Evolutionary conservation across 2,113 vertebrate species (phyloP), one percentile per base, ranked within the genome.

Genomic region (Bujurquina vittata): DNA sequence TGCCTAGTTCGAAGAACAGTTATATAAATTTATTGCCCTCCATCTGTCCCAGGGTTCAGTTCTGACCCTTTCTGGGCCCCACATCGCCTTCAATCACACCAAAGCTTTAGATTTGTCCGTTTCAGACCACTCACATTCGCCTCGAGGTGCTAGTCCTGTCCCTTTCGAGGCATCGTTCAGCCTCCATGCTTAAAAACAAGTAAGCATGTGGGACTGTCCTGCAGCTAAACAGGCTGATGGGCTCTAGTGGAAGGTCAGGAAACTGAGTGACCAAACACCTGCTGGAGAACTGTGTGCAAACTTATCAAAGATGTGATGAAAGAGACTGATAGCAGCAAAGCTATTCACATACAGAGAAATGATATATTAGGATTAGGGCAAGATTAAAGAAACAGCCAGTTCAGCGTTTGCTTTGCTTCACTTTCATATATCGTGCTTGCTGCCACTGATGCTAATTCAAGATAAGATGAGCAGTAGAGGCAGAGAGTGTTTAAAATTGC

Each of bases 351-450:
- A 62, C 17, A 67, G 22, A 40, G 74, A 82, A 80, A 79, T 69
- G 22, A 23, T 52, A 55, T 14, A 11, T 61, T 26, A 1, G 61
- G 67, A 85, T 76, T 10, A 46, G 61, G 31, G 26, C 8, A 2
- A 78, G 91, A 94, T 90, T 87, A 91, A 67, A 72, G 33, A 79
- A 91, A 87, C 4, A 15, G 88, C 83, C 17, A 43, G 26, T 81
- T 91, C 88, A 77, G 87, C 83, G 1, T 58, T 80, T 69, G 83
- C 73, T 80, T 74, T 65, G 83, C 60, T 33, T 58, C 29, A 12
- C 69, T 84, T 80, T 75, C n/a, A n/a, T 35, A 63, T 55, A 75
- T 89, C 81, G 49, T 3, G 52, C 83, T n/a, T 35, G 52, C 85
- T 86, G 75, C 69, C 11, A 31, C 18, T 65, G 88, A 91, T 88